Conservation (phyloP, 2,888 invertebrate genomes). For the Amphimallon solstitiale region DNA sequence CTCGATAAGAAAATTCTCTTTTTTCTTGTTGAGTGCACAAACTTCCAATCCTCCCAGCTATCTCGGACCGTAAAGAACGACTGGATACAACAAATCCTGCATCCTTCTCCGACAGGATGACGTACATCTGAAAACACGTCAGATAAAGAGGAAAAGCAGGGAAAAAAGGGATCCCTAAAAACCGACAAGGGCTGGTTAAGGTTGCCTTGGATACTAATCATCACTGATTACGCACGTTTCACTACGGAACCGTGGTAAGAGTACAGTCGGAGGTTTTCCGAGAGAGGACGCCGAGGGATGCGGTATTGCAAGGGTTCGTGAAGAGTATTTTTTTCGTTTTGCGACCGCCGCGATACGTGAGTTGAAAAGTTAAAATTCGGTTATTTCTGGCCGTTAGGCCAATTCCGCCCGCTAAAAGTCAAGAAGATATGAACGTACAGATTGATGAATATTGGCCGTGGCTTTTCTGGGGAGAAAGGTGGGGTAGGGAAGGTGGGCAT, state of each 20-base stretch:
- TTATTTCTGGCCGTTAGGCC: conserved; percentile 15
- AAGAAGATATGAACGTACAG: not conserved
- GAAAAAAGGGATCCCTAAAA: conserved; percentile 20
- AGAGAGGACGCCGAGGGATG: not conserved
- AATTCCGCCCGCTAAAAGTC: not conserved
- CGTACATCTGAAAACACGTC: not conserved
- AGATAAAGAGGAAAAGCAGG: not conserved
- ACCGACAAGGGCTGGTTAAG: conserved; percentile 38
- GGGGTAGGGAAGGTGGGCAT: not conserved
- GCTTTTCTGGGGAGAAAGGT: not conserved
- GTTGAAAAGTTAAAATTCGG: conserved; percentile 35
- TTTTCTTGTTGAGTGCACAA: not conserved
- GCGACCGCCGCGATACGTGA: conserved; percentile 26
- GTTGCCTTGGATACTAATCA: conserved; percentile 59
- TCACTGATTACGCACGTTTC: conserved; percentile 53
- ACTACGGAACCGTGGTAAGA: no score
- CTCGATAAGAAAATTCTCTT: not conserved
- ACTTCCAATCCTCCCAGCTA: not conserved
- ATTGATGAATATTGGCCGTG: not conserved
- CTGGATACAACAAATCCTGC: not conserved
- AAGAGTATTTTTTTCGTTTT: not conserved
- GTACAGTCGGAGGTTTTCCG: not conserved
- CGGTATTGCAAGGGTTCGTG: not conserved
- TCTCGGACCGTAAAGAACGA: not conserved
- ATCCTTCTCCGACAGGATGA: not conserved